A percentile compares a stretch with the other conserved stretches of the same genome.
Evolutionary conservation across 1,140 invertebrate genomes (phyloP).

Genomic region (Ceratina australensis): DNA sequence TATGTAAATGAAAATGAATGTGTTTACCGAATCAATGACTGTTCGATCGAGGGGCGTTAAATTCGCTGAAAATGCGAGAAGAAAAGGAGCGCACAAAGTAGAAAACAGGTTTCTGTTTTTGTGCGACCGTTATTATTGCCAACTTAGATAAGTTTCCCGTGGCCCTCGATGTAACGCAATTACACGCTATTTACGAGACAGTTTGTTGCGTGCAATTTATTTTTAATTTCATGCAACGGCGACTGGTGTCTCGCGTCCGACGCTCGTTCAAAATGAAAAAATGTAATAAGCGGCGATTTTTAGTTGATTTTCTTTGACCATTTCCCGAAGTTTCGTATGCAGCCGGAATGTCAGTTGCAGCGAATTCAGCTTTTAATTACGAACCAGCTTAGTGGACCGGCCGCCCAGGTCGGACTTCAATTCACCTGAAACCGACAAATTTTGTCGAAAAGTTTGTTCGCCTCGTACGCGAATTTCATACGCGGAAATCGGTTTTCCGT

Average conservation of each 20-base stretch:
- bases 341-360: background rate
- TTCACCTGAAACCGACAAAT: background rate
- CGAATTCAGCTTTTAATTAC: slow-evolving; percentile 19
- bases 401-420: background rate
- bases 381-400: background rate
- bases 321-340: background rate
- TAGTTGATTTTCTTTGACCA: background rate
- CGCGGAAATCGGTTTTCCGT: background rate
- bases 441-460: slow-evolving; percentile 1
- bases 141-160: background rate
- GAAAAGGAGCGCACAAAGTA: no score
- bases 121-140: background rate
- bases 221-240: background rate
- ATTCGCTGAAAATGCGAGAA: no score
- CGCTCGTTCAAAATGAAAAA: background rate
- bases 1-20: no score
- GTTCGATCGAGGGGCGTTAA: no score
- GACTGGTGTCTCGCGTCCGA: background rate
- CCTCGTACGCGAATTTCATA: background rate
- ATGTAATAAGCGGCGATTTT: background rate
- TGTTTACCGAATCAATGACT: no score
- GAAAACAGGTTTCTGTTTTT: background rate
- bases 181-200: slow-evolving; percentile 4
- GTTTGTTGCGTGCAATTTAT: background rate
- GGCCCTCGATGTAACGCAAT: background rate